These are phyloP conservation scores for Metopolophium dirhodum DNA, from an alignment of 1,140 invertebrate species.

Conservation along the genomic window DNA sequence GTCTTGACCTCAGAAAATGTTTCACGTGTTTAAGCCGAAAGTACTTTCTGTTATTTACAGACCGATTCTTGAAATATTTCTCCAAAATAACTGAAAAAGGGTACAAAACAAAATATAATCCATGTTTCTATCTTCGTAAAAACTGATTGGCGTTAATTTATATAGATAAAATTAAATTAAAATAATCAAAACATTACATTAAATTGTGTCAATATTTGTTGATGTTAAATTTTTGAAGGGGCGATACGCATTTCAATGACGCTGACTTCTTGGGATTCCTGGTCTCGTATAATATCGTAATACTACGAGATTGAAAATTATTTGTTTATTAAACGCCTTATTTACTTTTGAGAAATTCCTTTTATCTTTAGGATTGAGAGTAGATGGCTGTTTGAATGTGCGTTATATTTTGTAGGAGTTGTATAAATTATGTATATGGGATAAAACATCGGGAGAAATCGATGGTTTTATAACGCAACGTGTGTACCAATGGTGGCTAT, in stretches of 20 bases:
- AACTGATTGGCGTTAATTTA: too few species aligned
- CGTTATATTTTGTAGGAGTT: not conserved
- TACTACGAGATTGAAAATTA: not conserved
- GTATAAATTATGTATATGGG: not conserved
- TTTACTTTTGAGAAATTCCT: conserved; percentile 13
- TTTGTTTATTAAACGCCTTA: not conserved
- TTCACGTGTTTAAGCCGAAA: not conserved
- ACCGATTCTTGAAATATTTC: not conserved
- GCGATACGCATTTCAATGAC: not conserved
- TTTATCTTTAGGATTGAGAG: conserved; percentile 10
- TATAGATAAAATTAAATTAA: not conserved
- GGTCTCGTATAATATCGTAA: not conserved
- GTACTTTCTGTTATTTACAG: not conserved
- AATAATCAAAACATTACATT: not conserved
- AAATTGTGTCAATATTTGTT: not conserved
- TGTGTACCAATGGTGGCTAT: not conserved
- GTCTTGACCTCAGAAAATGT: not conserved
- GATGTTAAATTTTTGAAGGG: not conserved
- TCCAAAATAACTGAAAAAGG: not conserved
- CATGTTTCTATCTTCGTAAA: too few species aligned
- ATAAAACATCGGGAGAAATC: not conserved
- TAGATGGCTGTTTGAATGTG: not conserved
- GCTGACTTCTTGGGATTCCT: not conserved
- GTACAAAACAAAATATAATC: not conserved
- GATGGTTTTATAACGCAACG: not conserved